Base-by-base conservation (phyloP, 2,888 invertebrate species). In the Oscheius onirici region DNA sequence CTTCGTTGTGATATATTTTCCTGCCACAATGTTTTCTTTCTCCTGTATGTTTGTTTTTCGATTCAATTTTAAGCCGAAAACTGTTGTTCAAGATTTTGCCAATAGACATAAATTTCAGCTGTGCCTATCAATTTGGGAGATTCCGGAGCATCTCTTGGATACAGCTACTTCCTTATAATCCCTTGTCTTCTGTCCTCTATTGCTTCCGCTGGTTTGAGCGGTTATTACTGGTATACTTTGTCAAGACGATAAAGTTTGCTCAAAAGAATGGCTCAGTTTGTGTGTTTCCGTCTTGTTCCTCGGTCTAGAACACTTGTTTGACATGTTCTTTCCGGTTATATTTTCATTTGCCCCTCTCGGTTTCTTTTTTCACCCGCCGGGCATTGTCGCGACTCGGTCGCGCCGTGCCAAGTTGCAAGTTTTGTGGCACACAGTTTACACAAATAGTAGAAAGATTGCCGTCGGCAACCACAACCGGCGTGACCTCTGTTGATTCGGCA, bases 401-500 rank as follows among this genome's bases (percentile, higher is more conserved):
- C 34, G 40, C 41, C 58, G 22, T 55, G 28, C 41, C 41, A n/a
- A 46, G 63, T 63, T 63, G 63, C 63, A 24, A 49, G 63, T 63
- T 63, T 49, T 49, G 49, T 46, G n/a, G 24, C 28, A 44, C n/a
- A n/a, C 26, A 46, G 49, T 63, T 63, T 63, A 63, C 63, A 63
- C 63, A 63, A 44, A 63, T 40, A 63, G 34, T 20, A 26, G 63
- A 22, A 20, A 63, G 49, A 49, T 49, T 63, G 63, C 63, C 63
- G 63, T 28, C 63, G 63, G 63, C 63, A 63, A 8, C 34, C 34
- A 0, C 34, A 34, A 63, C 63, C 63, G 63, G 63, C 63, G 63
- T 63, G 63, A 63, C 63, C 63, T 63, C 49, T 63, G 63, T 63
- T 63, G 63, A 63, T 49, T 24, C 26, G 26, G 46, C 63, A 63